These are phyloP conservation scores for Tetrax tetrax DNA, from an alignment of 2,113 vertebrate genomes.

Conservation along the genomic window DNA sequence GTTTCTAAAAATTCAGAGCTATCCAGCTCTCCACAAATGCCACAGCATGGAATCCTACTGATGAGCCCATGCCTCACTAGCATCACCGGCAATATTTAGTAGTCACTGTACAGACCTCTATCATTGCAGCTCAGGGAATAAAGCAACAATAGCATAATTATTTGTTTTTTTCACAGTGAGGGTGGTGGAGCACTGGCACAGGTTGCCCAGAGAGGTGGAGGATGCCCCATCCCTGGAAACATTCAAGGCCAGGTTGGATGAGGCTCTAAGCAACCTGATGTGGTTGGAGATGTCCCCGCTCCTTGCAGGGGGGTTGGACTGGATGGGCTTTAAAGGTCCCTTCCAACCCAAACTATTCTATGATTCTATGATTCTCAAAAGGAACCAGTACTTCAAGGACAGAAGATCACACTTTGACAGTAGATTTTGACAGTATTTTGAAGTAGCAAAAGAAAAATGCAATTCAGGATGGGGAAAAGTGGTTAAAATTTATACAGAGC, in stretches of 20 bases:
- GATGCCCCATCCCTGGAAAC: too few relatives aligned
- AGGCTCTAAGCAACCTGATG: too few relatives aligned
- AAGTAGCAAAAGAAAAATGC: background rate
- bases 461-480: background rate
- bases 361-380: background rate
- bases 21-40: background rate
- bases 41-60: background rate
- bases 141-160: background rate
- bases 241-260: too few relatives aligned
- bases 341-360: too few relatives aligned
- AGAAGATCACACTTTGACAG: background rate
- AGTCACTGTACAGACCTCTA: background rate
- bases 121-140: background rate
- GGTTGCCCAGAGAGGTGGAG: too few relatives aligned
- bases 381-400: background rate
- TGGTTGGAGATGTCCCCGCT: too few relatives aligned
- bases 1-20: background rate
- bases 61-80: background rate
- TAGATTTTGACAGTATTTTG: background rate
- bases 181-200: too few relatives aligned
- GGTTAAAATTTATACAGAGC: background rate
- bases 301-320: too few relatives aligned
- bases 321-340: too few relatives aligned
- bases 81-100: background rate
- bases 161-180: too few relatives aligned